These are phyloP conservation scores for Caenorhabditis sp. DNA, from an alignment of 2,888 invertebrate genomes.

Conservation along the genomic window DNA sequence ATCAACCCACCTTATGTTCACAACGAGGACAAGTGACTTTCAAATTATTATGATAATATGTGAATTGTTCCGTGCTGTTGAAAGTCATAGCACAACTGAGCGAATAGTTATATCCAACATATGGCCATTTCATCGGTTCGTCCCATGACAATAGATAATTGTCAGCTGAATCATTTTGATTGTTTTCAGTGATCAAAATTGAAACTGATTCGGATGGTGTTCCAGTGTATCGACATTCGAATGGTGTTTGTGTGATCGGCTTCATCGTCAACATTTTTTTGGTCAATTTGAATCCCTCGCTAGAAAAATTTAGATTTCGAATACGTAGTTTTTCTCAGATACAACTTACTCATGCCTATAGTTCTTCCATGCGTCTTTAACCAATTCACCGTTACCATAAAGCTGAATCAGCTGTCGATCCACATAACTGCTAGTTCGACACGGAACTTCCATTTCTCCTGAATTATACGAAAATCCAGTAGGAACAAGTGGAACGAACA, in stretches of 20 bases:
- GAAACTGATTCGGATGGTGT: not conserved
- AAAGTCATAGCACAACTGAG: slow-evolving; percentile 17
- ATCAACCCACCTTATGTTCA: too few relatives aligned
- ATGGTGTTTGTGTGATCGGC: slow-evolving; percentile 9
- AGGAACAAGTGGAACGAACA: slow-evolving; percentile 25
- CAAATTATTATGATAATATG: slow-evolving; percentile 14
- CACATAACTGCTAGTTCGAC: slow-evolving; percentile 34
- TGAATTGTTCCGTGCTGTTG: slow-evolving; percentile 7
- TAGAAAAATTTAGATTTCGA: slow-evolving; percentile 8
- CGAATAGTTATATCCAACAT: slow-evolving; percentile 36
- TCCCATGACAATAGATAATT: slow-evolving; percentile 37
- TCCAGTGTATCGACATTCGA: slow-evolving; percentile 25
- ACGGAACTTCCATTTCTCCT: slow-evolving; percentile 33
- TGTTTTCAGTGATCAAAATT: slow-evolving; percentile 23
- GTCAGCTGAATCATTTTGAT: slow-evolving; percentile 1
- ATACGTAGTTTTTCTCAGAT: not conserved
- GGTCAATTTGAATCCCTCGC: slow-evolving; percentile 35
- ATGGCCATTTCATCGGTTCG: slow-evolving; percentile 37
- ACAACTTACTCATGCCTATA: not conserved
- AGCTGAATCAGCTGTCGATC: slow-evolving; percentile 28
- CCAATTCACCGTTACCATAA: slow-evolving; percentile 22
- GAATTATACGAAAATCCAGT: slow-evolving; percentile 14
- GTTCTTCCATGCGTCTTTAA: slow-evolving; percentile 27
- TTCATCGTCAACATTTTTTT: slow-evolving; percentile 18
- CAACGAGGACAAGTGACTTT: slow-evolving; percentile 35